These are phyloP conservation scores for Sinosuthora webbiana DNA, from an alignment of 2,113 vertebrate species.

Conservation along the genomic window DNA sequence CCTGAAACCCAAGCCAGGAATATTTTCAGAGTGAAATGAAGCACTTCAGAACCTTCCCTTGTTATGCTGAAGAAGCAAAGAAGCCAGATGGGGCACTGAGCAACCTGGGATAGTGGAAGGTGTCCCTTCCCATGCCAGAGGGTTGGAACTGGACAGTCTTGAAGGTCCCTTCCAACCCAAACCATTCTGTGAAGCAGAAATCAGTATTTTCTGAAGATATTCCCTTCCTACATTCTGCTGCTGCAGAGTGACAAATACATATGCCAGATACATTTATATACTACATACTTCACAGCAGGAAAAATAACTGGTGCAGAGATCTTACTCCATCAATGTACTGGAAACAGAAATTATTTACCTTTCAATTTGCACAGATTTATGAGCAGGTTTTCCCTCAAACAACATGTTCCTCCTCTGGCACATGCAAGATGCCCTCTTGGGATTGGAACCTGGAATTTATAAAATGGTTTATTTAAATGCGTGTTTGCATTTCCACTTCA, in stretches of 20 bases:
- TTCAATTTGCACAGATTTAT: background rate
- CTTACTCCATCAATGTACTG: background rate
- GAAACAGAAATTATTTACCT: background rate
- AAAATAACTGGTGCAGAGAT: background rate
- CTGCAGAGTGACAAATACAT: background rate
- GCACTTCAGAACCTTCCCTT: background rate
- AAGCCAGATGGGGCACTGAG: background rate
- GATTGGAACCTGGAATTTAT: conserved; percentile 9
- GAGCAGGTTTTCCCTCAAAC: background rate
- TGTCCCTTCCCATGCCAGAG: background rate
- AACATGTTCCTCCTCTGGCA: background rate
- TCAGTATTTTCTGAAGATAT: background rate
- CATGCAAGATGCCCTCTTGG: background rate
- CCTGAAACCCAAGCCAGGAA: background rate
- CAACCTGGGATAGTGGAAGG: background rate
- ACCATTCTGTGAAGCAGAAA: background rate
- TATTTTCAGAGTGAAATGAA: background rate
- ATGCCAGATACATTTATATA: background rate
- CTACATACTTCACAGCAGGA: background rate
- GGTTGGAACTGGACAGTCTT: background rate
- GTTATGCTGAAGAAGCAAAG: background rate
- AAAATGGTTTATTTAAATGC: background rate
- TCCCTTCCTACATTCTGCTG: background rate
- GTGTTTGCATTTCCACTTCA: background rate
- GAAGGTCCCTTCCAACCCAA: background rate